Evolutionary conservation across 2,113 vertebrate genomes (phyloP).

Genomic region (Hyperopisus bebe): DNA sequence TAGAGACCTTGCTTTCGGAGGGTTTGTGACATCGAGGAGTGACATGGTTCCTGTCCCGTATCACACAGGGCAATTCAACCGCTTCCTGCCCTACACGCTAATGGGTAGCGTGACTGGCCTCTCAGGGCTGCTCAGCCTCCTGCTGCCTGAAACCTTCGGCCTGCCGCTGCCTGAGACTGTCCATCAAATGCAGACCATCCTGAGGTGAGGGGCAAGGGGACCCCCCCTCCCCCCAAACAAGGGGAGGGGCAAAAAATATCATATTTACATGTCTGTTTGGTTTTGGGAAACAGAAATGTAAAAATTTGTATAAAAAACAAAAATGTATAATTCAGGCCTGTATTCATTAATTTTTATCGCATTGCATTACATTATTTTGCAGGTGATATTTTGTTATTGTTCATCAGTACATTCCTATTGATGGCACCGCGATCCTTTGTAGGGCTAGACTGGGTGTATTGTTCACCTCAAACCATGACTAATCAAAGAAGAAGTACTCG

Average conservation of each 20-base stretch:
- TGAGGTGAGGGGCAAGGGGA: conserved; percentile 58
- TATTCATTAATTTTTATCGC: not conserved
- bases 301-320: not conserved
- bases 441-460: not conserved
- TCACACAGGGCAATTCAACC: conserved; percentile 68
- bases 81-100: conserved; percentile 74
- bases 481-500: no score
- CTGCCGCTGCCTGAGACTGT: conserved; percentile 75
- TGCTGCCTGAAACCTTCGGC: conserved; percentile 78
- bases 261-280: not conserved
- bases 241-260: no score
- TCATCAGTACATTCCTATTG: not conserved
- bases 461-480: not conserved
- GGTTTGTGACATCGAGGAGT: not conserved
- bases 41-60: not conserved
- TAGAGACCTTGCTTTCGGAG: not conserved
- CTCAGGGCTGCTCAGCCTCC: conserved; percentile 75
- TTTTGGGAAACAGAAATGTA: not conserved
- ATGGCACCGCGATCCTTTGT: no score
- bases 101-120: conserved; percentile 75
- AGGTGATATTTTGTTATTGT: not conserved
- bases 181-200: conserved; percentile 72
- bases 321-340: not conserved
- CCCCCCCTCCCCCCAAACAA: not conserved
- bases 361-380: not conserved